These are phyloP conservation scores for Phasianus colchicus DNA, from an alignment of 2,113 vertebrate genomes.

Conservation along the genomic window DNA sequence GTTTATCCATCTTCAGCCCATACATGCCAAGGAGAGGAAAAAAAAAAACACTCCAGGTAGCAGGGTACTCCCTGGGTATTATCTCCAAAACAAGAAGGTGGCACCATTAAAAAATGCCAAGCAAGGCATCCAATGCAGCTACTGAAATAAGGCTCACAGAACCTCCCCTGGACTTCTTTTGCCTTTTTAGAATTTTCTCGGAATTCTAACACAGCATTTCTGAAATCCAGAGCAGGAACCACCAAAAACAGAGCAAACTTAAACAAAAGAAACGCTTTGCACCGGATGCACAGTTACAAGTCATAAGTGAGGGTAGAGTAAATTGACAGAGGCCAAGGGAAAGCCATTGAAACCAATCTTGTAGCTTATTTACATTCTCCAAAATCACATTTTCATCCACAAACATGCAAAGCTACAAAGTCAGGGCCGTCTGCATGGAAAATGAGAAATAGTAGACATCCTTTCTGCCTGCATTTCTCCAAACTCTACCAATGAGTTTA, in stretches of 20 bases:
- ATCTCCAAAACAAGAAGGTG: neutral
- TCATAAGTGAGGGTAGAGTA: neutral
- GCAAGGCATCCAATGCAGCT: neutral
- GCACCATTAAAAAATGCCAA: neutral
- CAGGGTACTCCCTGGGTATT: neutral
- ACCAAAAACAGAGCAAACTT: fast-evolving
- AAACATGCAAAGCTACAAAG: neutral
- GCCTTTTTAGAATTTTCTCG: neutral
- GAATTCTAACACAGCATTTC: neutral
- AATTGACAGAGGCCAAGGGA: neutral
- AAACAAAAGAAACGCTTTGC: neutral
- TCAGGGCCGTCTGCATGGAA: neutral
- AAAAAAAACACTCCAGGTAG: neutral
- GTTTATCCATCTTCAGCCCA: neutral
- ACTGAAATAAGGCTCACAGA: neutral
- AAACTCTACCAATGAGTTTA: neutral
- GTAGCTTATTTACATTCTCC: neutral
- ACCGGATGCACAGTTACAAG: neutral
- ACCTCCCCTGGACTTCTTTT: neutral
- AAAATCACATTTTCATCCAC: neutral
- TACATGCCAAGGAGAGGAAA: neutral
- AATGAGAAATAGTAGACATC: neutral
- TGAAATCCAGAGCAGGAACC: neutral
- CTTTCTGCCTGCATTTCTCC: neutral
- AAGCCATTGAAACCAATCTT: neutral